Percentiles rank a stretch among this genome's conserved stretches.
These are phyloP conservation scores for Phyllotreta cruciferae DNA, from an alignment of 2,888 invertebrate species.

Conservation along the genomic window DNA sequence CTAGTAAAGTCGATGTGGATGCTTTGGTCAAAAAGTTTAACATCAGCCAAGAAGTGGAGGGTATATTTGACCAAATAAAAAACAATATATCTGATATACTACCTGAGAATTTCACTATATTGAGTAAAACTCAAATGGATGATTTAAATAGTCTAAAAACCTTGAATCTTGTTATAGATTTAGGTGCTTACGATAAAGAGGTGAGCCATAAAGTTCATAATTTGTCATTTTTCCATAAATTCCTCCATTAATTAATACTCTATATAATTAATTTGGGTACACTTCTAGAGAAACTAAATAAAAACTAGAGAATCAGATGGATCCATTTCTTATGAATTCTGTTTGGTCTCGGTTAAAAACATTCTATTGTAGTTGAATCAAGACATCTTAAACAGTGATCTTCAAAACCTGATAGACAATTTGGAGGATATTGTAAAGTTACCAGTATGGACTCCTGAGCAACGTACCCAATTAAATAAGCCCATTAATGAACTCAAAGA, in stretches of 20 bases:
- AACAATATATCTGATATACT: background rate
- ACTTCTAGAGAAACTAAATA: too few species aligned
- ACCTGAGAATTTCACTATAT: background rate
- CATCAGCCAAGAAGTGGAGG: constrained; percentile 51
- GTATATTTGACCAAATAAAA: background rate
- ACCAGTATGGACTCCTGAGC: constrained; percentile 61
- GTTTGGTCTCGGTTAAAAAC: background rate
- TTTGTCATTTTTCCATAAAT: too few species aligned
- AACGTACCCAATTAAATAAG: constrained; percentile 48
- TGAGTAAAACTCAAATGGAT: background rate
- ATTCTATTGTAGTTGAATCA: constrained; percentile 64
- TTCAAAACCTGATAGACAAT: constrained; percentile 66
- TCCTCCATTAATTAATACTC: too few species aligned
- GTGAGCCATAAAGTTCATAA: too few species aligned
- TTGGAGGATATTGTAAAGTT: constrained; percentile 57
- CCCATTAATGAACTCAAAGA: constrained; percentile 62
- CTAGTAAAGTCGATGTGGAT: constrained; percentile 44
- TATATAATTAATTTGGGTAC: too few species aligned
- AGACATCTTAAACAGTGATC: constrained; percentile 72
- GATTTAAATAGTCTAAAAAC: constrained; percentile 55
- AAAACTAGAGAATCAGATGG: too few species aligned
- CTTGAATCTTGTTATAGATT: constrained; percentile 69
- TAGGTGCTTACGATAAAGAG: constrained; percentile 71
- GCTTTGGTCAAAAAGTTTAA: constrained; percentile 49
- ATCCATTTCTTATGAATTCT: too few species aligned